Base-by-base conservation (phyloP, 1,140 invertebrate genomes). In the Drusus annulatus region DNA sequence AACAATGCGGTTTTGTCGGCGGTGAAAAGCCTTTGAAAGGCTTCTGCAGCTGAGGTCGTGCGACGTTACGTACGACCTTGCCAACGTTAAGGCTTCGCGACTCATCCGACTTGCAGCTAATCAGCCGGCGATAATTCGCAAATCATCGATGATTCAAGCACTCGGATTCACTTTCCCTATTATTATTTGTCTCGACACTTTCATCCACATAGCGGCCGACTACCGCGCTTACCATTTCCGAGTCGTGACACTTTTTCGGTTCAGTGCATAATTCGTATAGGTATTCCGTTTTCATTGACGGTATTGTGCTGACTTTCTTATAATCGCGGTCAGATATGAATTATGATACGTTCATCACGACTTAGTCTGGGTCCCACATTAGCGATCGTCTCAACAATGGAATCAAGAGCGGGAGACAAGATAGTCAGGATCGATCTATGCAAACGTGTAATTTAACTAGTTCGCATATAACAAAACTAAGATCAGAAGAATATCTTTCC, bases 291-390 rank as follows among this genome's bases (percentile, higher is more conserved):
- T 45, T 13, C 36, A 45, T 45, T 45, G 36, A 45, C 36, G 36
- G 36, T 45, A 56, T 56, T 16, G 17, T 16, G 50, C 63, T 17
- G 52, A 71, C 68, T 71, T 71, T 71, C 68, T 50, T 21, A 71
- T 71, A 25, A 71, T 71, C 50, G 68, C 68, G 36, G 50, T 71
- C 68, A 71, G 68, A 54, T 71, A 71, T 51, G 45, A 52, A 68
- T 52, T 71, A 52, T 52, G 19, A 25, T 52, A 28, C 68, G 52
- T 25, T 65, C 25, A 31, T 68, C 63, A 68, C 31, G 63, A 60
- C 58, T 8, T 21, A 45, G 36, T 13, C 19, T 19, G n/a, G 19
- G 19, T 60, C n/a, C 23, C 19, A 60, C 23, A 60, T 21, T 60
- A 60, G 23, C 36, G 36, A 45, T 13, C 36, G 36, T 45, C 13